Conservation (phyloP, 2,113 vertebrate species). For the Chiloscyllium plagiosum region DNA sequence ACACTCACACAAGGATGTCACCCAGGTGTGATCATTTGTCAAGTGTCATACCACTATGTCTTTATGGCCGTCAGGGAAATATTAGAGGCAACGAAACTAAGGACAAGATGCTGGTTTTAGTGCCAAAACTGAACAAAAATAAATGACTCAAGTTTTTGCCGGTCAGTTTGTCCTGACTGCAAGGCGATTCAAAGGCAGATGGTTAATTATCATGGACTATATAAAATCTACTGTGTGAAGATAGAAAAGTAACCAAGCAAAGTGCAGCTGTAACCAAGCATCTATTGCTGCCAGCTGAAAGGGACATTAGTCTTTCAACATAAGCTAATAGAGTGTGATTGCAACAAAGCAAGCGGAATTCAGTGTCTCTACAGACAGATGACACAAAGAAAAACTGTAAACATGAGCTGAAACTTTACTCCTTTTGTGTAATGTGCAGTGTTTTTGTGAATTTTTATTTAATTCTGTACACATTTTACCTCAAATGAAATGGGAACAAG, state of each 20-base stretch:
- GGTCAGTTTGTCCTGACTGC: not conserved
- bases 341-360: conserved; percentile 10
- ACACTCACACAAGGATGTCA: not conserved
- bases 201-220: not conserved
- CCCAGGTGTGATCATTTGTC: not conserved
- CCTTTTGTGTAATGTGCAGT: conserved; percentile 12
- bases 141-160: not conserved
- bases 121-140: not conserved
- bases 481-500: not conserved
- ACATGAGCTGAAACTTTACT: conserved; percentile 9
- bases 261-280: conserved; percentile 23
- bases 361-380: not conserved
- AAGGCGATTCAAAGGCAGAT: not conserved
- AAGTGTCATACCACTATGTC: not conserved
- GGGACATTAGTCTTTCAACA: conserved; percentile 7
- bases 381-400: conserved; percentile 13
- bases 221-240: conserved; percentile 14
- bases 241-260: conserved; percentile 19
- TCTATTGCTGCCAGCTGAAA: conserved; percentile 10
- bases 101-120: not conserved
- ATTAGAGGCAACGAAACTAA: not conserved
- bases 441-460: not conserved
- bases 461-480: not conserved
- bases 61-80: not conserved
- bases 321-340: not conserved